Percentiles rank a stretch among this genome's conserved stretches.
These are phyloP conservation scores for Endotricha flammealis DNA, from an alignment of 2,888 invertebrate genomes.

Conservation along the genomic window DNA sequence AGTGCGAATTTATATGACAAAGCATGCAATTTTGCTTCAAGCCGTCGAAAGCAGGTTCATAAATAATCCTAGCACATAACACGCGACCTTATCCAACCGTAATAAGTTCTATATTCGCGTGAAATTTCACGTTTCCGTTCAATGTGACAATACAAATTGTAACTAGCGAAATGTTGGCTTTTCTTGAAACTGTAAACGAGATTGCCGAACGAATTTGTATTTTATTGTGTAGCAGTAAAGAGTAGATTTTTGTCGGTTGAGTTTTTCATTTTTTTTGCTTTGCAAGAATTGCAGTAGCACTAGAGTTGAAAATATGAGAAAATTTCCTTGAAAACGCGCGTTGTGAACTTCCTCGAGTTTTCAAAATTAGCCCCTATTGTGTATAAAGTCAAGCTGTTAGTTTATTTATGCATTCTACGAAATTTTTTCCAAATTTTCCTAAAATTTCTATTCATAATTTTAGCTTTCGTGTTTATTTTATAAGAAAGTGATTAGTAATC, in stretches of 20 bases:
- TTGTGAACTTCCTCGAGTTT: slow-evolving; percentile 13
- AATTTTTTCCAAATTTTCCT: too few species aligned
- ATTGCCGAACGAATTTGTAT: slow-evolving; percentile 6
- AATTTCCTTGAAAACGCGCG: slow-evolving; percentile 26
- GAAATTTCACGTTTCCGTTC: slow-evolving; percentile 23
- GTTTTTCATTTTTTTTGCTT: slow-evolving; percentile 14
- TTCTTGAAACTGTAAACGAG: slow-evolving; percentile 22
- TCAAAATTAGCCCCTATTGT: slow-evolving; percentile 14
- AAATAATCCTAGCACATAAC: slow-evolving; percentile 4
- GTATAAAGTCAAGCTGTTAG: slow-evolving; percentile 9
- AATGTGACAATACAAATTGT: slow-evolving; percentile 46
- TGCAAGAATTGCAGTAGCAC: slow-evolving; percentile 24
- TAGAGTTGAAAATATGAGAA: slow-evolving; percentile 30
- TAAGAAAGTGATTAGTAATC: too few species aligned
- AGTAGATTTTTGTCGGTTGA: neutral
- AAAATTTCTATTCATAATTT: too few species aligned
- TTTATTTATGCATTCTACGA: too few species aligned
- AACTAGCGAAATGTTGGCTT: slow-evolving; percentile 31
- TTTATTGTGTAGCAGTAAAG: neutral
- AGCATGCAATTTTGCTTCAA: slow-evolving; percentile 24
- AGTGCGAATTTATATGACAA: slow-evolving; percentile 26
- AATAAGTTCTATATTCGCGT: slow-evolving; percentile 21
- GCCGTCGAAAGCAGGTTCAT: slow-evolving; percentile 8
- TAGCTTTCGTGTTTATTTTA: too few species aligned
- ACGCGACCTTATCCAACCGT: slow-evolving; percentile 2